A percentile compares a stretch with the other conserved stretches of the same genome.
These are phyloP conservation scores for Cynaeus angustus DNA, from an alignment of 2,888 invertebrate species.

Conservation along the genomic window DNA sequence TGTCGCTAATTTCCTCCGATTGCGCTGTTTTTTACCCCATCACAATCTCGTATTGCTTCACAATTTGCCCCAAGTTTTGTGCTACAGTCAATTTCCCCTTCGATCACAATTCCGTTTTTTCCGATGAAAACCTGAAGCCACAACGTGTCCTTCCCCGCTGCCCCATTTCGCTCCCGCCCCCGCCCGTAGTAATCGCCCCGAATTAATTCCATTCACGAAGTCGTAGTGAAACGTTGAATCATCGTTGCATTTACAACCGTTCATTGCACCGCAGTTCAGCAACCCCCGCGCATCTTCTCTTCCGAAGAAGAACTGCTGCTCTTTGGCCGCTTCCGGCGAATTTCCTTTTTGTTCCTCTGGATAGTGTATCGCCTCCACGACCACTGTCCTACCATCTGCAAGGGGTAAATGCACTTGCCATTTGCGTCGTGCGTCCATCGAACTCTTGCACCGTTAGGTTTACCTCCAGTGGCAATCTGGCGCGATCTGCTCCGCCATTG, in stretches of 20 bases:
- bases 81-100: too few species aligned
- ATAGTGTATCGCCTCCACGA: conserved; percentile 7
- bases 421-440: conserved; percentile 58
- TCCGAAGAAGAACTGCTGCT: not conserved
- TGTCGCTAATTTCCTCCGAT: too few species aligned
- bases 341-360: conserved; percentile 2
- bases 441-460: conserved; percentile 61
- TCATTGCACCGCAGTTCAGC: conserved; percentile 35
- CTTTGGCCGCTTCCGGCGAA: not conserved
- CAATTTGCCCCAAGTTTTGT: too few species aligned
- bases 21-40: too few species aligned
- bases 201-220: conserved; percentile 12
- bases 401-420: conserved; percentile 59
- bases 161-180: not conserved
- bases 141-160: too few species aligned
- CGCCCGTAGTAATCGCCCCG: not conserved
- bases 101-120: too few species aligned
- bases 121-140: too few species aligned
- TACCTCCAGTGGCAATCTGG: conserved; percentile 58
- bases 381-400: conserved; percentile 42
- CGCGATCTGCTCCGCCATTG: conserved; percentile 55
- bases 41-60: too few species aligned
- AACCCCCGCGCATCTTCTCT: conserved; percentile 17
- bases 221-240: conserved; percentile 13
- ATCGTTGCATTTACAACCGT: conserved; percentile 12